Evolutionary conservation across 2,797 vertebrate species (phyloP), one percentile per base, ranked within the genome.

Genomic region (Poeciliopsis paucimaculata): DNA sequence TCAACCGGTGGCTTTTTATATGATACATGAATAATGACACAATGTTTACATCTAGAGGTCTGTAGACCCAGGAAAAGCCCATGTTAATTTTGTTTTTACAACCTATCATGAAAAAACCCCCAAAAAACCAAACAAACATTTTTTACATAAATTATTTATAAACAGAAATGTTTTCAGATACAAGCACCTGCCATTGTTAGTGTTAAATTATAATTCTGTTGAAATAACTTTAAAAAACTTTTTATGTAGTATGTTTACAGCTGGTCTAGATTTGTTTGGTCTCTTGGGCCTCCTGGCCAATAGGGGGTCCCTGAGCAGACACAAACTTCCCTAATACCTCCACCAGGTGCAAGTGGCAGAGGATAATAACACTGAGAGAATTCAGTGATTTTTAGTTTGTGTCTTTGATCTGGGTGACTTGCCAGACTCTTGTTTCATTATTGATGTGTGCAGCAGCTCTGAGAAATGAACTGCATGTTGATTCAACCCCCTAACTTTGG

Each of bases 401-500:
- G 77, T 62, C 77, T 86, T 73, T 81, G 77, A 84, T 80, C 80
- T 49, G 49, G 43, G 28, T 62, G 73, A 75, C 76, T 82, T 80
- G 64, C 45, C 57, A 86, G 68, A 80, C 73, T 88, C 78, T 49
- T 68, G 72, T 77, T 91, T 86, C 45, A 85, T 89, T 88, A 88
- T 84, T 89, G 82, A 91, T 89, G 86, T 76, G 70, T 76, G 68
- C 64, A 83, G 82, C 85, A 75, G 73, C 73, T 36, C 81, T 26
- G 28, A 72, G 49, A 84, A 76, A 82, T 4, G 53, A 86, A 60
- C 60, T 76, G 77, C 68, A 77, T 81, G 72, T 85, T 89, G 85
- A 90, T 85, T 86, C 77, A 74, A 82, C 81, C 74, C 74, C 72
- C 77, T 75, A 87, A 88, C 85, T 91, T 81, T 80, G 55, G 83